Conservation (phyloP, 2,113 vertebrate species). For the Pelodiscus sinensis region DNA sequence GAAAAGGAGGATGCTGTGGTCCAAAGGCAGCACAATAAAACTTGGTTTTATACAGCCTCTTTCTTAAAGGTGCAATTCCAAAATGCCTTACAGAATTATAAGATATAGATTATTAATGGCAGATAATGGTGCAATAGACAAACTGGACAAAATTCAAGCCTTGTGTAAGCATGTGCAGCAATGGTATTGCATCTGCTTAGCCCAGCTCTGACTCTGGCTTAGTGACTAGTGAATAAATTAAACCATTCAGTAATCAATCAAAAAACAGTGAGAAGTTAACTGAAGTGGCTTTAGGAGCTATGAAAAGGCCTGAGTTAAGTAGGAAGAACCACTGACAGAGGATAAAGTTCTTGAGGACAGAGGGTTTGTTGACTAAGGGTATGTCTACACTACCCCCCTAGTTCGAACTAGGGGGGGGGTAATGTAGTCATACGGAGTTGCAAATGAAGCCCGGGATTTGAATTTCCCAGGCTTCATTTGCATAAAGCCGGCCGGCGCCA, state of each 20-base stretch:
- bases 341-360: background rate
- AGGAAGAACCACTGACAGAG: background rate
- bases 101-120: background rate
- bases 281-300: background rate
- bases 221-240: background rate
- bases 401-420: too few species aligned
- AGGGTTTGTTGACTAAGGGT: background rate
- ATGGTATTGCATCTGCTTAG: background rate
- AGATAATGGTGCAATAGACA: background rate
- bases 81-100: background rate
- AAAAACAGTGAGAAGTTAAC: background rate
- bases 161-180: background rate
- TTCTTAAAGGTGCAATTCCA: background rate
- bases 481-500: too few species aligned
- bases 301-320: background rate
- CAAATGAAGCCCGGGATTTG: too few species aligned
- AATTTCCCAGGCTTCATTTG: too few species aligned
- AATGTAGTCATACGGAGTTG: too few species aligned
- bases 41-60: background rate
- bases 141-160: background rate
- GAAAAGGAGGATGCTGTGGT: background rate
- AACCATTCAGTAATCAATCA: background rate
- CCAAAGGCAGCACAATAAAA: background rate
- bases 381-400: too few species aligned
- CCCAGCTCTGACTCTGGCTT: background rate